phyloP scores from a whole-genome alignment of 92 coral and sea anemone species.

The Scolanthus callimorphus region DNA sequence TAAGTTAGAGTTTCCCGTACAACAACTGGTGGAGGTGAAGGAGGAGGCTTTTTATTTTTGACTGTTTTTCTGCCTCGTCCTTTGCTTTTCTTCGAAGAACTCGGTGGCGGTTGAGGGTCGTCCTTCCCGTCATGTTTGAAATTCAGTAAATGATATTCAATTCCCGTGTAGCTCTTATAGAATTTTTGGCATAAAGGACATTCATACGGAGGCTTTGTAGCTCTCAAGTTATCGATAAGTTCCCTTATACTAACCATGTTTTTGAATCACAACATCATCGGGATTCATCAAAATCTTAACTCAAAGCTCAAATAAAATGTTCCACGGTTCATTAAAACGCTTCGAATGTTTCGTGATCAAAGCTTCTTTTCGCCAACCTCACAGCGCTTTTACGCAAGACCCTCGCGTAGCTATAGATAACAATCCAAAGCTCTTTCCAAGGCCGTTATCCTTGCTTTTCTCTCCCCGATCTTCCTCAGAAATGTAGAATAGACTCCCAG shows the following conservation, averaged over 20 bases:
- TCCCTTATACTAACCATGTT: slow-evolving; percentile 93
- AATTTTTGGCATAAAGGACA: slow-evolving; percentile 99
- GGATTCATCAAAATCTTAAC: slow-evolving; percentile 17
- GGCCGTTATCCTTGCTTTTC: background rate
- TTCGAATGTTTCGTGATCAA: slow-evolving; percentile 12
- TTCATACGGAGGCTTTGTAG: slow-evolving; percentile 94
- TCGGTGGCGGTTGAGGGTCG: slow-evolving; percentile 63
- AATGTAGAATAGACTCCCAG: background rate
- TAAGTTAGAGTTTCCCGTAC: slow-evolving; percentile 97
- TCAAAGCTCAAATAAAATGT: slow-evolving; percentile 27
- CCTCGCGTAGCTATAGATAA: slow-evolving; percentile 8
- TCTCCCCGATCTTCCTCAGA: background rate
- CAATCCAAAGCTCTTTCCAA: slow-evolving; percentile 1
- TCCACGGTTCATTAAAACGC: slow-evolving; percentile 25
- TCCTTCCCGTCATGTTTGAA: slow-evolving; percentile 97
- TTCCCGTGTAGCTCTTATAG: slow-evolving; percentile 99
- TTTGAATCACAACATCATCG: slow-evolving; percentile 50
- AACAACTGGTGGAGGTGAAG: slow-evolving; percentile 87
- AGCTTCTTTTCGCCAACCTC: slow-evolving; percentile 25
- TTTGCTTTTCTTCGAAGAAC: slow-evolving; percentile 80
- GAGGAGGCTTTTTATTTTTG: slow-evolving; percentile 91
- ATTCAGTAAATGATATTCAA: slow-evolving; percentile 95
- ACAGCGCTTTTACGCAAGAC: background rate
- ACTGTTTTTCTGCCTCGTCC: slow-evolving; percentile 86
- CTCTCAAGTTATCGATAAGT: slow-evolving; percentile 91